Percentiles rank a stretch among this genome's conserved stretches.
These are phyloP conservation scores for Gobius niger DNA, from an alignment of 2,113 vertebrate species.

Conservation along the genomic window DNA sequence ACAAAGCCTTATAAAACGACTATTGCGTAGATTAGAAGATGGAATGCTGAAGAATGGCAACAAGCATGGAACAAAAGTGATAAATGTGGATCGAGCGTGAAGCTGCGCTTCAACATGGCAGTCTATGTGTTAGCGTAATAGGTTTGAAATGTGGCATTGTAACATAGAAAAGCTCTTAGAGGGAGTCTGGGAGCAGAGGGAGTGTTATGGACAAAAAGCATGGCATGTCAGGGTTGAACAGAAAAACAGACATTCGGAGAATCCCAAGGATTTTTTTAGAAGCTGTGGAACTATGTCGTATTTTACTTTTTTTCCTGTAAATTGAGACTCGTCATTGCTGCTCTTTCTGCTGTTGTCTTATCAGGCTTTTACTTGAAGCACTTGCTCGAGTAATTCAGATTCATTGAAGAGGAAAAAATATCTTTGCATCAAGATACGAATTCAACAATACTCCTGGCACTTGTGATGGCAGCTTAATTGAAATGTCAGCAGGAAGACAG, in stretches of 20 bases:
- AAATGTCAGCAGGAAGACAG: slow-evolving; percentile 63
- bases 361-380: slow-evolving; percentile 25
- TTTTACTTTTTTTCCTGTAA: slow-evolving; percentile 13
- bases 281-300: slow-evolving; percentile 1
- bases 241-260: slow-evolving; percentile 36
- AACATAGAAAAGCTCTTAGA: slow-evolving; percentile 25
- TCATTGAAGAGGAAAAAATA: slow-evolving; percentile 36
- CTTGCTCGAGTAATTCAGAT: slow-evolving; percentile 50
- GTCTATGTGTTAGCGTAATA: slow-evolving; percentile 30
- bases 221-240: slow-evolving; percentile 50
- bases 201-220: slow-evolving; percentile 53
- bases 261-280: slow-evolving; percentile 20
- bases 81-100: slow-evolving; percentile 22
- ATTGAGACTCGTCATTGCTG: slow-evolving; percentile 19
- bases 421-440: slow-evolving; percentile 44
- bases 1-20: slow-evolving; percentile 35
- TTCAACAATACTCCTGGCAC: slow-evolving; percentile 58
- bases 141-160: slow-evolving; percentile 44
- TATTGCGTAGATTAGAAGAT: slow-evolving; percentile 32
- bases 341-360: slow-evolving; percentile 20
- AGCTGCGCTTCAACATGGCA: slow-evolving; percentile 15
- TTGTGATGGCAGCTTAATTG: slow-evolving; percentile 68
- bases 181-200: slow-evolving; percentile 17
- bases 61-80: slow-evolving; percentile 6
- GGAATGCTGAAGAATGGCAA: slow-evolving; percentile 3